phyloP scores from a whole-genome alignment of 2,797 vertebrate genomes.

The Pampus argenteus region DNA sequence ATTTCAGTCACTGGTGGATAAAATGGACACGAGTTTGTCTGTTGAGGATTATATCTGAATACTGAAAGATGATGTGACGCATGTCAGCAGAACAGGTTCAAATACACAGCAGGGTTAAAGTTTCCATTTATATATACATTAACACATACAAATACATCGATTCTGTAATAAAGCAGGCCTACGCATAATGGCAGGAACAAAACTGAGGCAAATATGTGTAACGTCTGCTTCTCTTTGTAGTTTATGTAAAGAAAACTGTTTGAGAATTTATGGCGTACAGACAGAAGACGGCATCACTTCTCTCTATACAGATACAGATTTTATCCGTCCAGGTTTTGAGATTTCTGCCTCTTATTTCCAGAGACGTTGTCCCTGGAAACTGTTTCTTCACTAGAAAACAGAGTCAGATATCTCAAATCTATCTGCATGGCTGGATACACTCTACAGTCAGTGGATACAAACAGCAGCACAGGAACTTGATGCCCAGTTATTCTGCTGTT shows the following conservation, averaged over 20 bases:
- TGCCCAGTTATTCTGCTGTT: neutral
- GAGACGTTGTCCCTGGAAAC: neutral
- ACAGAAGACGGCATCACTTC: neutral
- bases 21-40: neutral
- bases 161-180: neutral
- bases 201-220: too few species aligned
- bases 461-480: neutral
- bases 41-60: neutral
- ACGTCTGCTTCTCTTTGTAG: neutral
- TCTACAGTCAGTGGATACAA: neutral
- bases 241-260: neutral
- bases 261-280: neutral
- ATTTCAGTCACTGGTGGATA: conserved; percentile 4
- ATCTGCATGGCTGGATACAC: neutral
- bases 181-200: too few species aligned
- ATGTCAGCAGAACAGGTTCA: neutral
- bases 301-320: neutral
- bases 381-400: too few species aligned
- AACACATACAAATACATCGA: neutral
- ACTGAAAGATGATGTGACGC: neutral
- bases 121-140: neutral
- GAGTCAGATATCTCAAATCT: neutral
- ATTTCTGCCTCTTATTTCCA: neutral
- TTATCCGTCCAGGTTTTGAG: neutral
- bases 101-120: neutral